Evolutionary conservation across 92 coral and sea anemone genomes (phyloP), one percentile per base, ranked within the genome.

Genomic region (Actinostola sp.): DNA sequence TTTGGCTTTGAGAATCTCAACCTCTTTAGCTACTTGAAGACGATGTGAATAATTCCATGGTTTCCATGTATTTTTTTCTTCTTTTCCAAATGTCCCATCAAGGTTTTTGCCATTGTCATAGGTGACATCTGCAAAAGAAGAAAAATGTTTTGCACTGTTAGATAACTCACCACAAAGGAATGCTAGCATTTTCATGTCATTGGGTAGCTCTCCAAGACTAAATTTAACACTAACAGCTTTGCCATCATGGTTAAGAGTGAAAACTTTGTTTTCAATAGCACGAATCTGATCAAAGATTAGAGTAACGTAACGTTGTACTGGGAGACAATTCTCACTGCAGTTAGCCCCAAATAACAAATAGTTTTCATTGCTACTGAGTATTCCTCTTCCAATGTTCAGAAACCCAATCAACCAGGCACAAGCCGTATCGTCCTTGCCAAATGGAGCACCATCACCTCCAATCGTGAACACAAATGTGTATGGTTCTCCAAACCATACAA

Each of bases 401-500:
- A 87, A 77, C 63, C 79, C 78, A 2, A 83, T 68, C 2, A 77
- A 67, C 82, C 82, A 87, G 6, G 89, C 76, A 66, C 74, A 72
- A 15, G 89, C 75, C 11, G 65, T 66, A 25, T 78, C 92, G 26
- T 82, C 82, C 29, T 82, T 82, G 6, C 88, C 92, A 19, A 71
- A 82, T 2, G 92, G 92, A 8, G 82, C 73, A 3, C 88, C 78
- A 48, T 86, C 88, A 19, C 91, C 84, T 12, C 92, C 92, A 29
- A 77, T 17, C 32, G 80, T 41, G 66, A 84, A 71, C 26, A 43
- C 35, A 46, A 83, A 79, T 1, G 77, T 79, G 62, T 78, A 49
- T 14, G 63, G 60, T 56, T 73, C 65, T 11, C 46, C 62, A 70
- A 79, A 83, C 86, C 86, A 78, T 3, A 32, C 25, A 51, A 79